These are phyloP conservation scores for Enteromius argenteus DNA, from an alignment of 2,797 vertebrate species.

Conservation along the genomic window DNA sequence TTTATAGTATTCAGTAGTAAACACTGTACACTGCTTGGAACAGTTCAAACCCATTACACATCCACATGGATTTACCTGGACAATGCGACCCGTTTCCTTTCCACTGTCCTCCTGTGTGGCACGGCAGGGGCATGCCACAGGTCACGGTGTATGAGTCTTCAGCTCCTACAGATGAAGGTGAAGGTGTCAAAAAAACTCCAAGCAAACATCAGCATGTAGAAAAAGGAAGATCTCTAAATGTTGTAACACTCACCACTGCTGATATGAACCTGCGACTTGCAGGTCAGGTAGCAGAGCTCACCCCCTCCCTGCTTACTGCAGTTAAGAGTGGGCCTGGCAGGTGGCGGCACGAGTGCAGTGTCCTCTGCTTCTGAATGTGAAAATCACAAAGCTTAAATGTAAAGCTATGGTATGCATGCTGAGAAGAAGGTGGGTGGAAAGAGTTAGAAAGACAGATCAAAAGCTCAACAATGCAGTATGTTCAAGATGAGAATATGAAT, in stretches of 20 bases:
- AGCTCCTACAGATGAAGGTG: slow-evolving; percentile 71
- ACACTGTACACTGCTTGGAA: background rate
- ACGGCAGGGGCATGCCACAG: slow-evolving; percentile 90
- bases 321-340: slow-evolving; percentile 86
- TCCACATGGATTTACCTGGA: slow-evolving; percentile 75
- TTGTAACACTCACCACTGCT: slow-evolving; percentile 88
- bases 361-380: slow-evolving; percentile 87
- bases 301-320: slow-evolving; percentile 90
- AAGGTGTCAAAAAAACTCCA: slow-evolving; percentile 6
- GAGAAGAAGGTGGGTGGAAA: slow-evolving; percentile 43
- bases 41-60: slow-evolving; percentile 22
- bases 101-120: slow-evolving; percentile 79
- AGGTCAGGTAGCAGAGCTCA: slow-evolving; percentile 92
- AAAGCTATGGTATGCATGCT: slow-evolving; percentile 58
- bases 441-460: slow-evolving; percentile 15
- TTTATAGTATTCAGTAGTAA: background rate
- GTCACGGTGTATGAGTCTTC: slow-evolving; percentile 94
- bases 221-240: background rate
- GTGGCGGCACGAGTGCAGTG: slow-evolving; percentile 71
- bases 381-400: slow-evolving; percentile 83
- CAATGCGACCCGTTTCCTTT: slow-evolving; percentile 77
- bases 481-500: slow-evolving; percentile 21
- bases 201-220: background rate
- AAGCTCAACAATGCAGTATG: slow-evolving; percentile 9
- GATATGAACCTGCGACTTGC: slow-evolving; percentile 89